Evolutionary conservation across 2,113 vertebrate genomes (phyloP).

Genomic region (Asarcornis scutulata): DNA sequence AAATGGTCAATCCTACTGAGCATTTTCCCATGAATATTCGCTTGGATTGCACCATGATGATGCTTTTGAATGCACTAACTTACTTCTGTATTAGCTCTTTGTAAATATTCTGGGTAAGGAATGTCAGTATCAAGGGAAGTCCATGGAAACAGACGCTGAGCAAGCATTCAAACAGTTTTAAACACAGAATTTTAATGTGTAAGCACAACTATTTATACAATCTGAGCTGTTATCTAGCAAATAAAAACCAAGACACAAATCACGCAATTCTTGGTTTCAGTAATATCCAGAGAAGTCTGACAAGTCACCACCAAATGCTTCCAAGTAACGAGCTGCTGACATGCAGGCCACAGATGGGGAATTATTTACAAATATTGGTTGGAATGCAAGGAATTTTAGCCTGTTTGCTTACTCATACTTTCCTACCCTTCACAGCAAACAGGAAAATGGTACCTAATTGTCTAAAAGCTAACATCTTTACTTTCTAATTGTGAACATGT

Average conservation of each 20-base stretch:
- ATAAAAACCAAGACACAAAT: background rate
- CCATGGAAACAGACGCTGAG: background rate
- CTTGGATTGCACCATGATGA: background rate
- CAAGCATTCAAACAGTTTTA: background rate
- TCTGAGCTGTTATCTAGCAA: background rate
- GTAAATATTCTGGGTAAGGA: background rate
- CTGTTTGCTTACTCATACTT: background rate
- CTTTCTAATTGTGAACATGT: background rate
- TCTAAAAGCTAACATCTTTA: background rate
- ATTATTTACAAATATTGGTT: rapidly evolving
- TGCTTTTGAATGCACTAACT: background rate
- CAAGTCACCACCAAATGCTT: background rate
- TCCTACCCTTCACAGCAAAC: background rate
- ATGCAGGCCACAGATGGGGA: background rate
- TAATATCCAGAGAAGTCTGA: background rate
- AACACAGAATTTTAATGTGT: background rate
- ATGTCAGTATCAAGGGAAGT: rapidly evolving
- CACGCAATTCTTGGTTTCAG: background rate
- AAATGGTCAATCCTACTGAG: background rate
- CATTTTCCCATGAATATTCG: background rate
- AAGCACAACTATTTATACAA: background rate
- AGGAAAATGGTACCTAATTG: background rate
- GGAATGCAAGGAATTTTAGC: background rate
- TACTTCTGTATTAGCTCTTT: background rate
- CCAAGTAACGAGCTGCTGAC: background rate